Evolutionary conservation across 2,888 invertebrate species (phyloP).

Genomic region (Limnephilus auricula): DNA sequence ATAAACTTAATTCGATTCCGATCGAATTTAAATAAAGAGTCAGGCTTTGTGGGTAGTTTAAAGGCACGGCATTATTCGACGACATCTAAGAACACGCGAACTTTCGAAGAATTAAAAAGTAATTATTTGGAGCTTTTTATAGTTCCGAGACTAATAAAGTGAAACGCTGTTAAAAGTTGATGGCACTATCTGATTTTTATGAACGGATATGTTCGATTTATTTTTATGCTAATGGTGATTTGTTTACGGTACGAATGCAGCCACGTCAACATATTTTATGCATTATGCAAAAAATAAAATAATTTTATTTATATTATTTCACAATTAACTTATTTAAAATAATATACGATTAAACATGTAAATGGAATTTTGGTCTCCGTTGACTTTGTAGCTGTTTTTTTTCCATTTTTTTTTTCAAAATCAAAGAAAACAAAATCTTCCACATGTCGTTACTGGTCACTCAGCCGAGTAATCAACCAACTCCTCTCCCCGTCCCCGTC

Average conservation of each 20-base stretch:
- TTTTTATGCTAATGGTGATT: neutral
- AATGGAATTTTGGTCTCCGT: no score
- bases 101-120: neutral
- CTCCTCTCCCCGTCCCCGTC: no score
- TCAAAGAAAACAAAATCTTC: no score
- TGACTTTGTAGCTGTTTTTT: no score
- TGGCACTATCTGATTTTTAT: neutral
- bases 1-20: constrained; percentile 53
- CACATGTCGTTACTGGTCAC: no score
- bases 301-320: no score
- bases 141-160: neutral
- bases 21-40: constrained; percentile 48
- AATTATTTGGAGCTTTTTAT: neutral
- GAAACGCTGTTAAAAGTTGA: neutral
- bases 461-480: no score
- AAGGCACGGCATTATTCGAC: constrained; percentile 25
- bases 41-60: constrained; percentile 23
- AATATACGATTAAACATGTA: no score
- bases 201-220: neutral
- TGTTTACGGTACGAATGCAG: neutral
- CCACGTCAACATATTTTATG: neutral
- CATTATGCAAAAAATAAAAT: neutral
- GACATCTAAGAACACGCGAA: constrained; percentile 33
- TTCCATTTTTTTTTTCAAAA: no score
- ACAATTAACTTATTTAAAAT: no score